Percentiles rank a stretch among this genome's conserved stretches.
Evolutionary conservation across 1,140 invertebrate species (phyloP).

Genomic region (Drosophila burlai): DNA sequence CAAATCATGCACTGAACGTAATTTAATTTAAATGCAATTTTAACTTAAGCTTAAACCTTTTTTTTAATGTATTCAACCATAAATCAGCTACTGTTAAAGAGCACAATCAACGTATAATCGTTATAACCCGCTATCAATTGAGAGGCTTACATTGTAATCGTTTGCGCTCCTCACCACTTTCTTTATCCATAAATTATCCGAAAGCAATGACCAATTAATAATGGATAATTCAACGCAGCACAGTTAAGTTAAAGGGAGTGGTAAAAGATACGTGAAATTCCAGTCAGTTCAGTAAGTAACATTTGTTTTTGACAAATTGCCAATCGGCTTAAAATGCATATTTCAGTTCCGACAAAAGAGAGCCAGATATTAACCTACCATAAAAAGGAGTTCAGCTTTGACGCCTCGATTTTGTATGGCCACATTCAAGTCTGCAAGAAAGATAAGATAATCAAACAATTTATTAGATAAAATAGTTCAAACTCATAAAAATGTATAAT

Average conservation of each 20-base stretch:
- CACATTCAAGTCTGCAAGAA: conserved; percentile 40
- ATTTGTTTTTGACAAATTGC: conserved; percentile 25
- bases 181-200: conserved; percentile 35
- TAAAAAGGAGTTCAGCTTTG: conserved; percentile 47
- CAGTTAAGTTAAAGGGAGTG: conserved; percentile 24
- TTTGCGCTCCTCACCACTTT: conserved; percentile 29
- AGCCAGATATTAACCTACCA: conserved; percentile 39
- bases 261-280: conserved; percentile 26
- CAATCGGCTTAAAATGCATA: conserved; percentile 7
- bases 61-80: background rate
- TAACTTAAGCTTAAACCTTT: background rate
- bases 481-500: background rate
- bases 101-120: background rate
- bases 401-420: conserved; percentile 15
- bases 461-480: conserved; percentile 26
- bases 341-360: background rate
- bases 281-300: conserved; percentile 3
- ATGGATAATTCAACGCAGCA: conserved; percentile 25
- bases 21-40: background rate
- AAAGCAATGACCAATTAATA: conserved; percentile 45
- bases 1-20: background rate
- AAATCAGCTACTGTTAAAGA: conserved; percentile 8
- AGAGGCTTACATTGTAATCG: background rate
- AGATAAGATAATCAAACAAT: conserved; percentile 22
- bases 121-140: background rate